These are phyloP conservation scores for Cecropterus lyciades DNA, from an alignment of 1,140 invertebrate genomes.

Conservation along the genomic window DNA sequence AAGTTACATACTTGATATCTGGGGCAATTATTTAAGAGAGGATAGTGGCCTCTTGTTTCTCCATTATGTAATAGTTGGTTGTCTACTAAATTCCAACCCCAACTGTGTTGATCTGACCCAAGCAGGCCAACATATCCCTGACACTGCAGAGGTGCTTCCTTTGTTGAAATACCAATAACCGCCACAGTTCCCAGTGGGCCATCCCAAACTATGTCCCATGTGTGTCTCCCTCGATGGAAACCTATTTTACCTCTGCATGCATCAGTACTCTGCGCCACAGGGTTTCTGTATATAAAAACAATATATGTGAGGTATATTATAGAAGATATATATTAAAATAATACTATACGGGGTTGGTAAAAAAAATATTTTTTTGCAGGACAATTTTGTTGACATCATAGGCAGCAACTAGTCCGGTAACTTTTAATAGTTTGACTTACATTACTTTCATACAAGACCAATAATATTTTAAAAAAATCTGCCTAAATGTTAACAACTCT, in stretches of 20 bases:
- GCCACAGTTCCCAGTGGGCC: constrained; percentile 98
- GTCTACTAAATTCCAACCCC: constrained; percentile 99
- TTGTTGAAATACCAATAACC: constrained; percentile 97
- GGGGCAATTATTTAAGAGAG: constrained; percentile 97
- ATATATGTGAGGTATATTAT: not conserved
- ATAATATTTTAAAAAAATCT: too few relatives aligned
- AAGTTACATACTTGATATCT: constrained; percentile 94
- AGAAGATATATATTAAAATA: too few relatives aligned
- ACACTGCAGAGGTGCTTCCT: constrained; percentile 95
- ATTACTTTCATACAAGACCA: too few relatives aligned
- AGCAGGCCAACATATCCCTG: constrained; percentile 97
- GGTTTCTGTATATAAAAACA: constrained; percentile 89
- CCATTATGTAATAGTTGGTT: constrained; percentile 99
- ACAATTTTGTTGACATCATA: too few relatives aligned
- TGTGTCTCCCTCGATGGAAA: constrained; percentile 96
- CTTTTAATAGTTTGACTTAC: too few relatives aligned
- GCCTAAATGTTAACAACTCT: too few relatives aligned
- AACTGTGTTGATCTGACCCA: constrained; percentile 98
- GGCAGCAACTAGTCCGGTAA: too few relatives aligned
- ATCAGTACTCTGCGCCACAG: constrained; percentile 99
- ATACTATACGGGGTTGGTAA: too few relatives aligned
- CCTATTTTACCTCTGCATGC: constrained; percentile 97
- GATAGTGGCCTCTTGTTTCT: constrained; percentile 97
- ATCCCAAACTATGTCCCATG: constrained; percentile 99
- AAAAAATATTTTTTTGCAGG: too few relatives aligned